Evolutionary conservation across 53 echinoderm and acorn worm species (phyloP).

Genomic region (Luidia sarsii): DNA sequence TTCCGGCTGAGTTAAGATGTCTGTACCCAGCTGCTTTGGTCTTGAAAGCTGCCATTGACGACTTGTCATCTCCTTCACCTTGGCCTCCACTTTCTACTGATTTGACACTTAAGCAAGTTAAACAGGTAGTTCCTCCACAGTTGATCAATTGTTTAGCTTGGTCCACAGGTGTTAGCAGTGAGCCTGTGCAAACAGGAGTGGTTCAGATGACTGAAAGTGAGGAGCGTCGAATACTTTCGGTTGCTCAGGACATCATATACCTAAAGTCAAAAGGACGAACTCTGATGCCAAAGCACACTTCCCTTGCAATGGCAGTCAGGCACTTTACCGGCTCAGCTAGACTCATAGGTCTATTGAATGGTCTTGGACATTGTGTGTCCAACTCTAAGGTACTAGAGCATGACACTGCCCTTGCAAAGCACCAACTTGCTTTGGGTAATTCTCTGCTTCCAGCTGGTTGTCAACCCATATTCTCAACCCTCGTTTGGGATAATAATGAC

Average conservation of each 20-base stretch:
- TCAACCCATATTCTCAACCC: too few relatives aligned
- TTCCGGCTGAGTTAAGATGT: neutral
- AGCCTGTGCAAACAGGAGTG: neutral
- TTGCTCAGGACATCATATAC: constrained; percentile 60
- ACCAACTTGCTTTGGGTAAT: too few relatives aligned
- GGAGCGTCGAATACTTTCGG: constrained; percentile 25
- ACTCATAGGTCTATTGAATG: constrained; percentile 71
- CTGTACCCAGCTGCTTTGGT: neutral
- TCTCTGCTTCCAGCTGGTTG: too few relatives aligned
- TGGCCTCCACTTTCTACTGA: constrained; percentile 1
- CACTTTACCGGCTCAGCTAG: constrained; percentile 73
- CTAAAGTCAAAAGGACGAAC: constrained; percentile 43
- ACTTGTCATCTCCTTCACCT: neutral
- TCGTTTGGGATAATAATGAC: too few relatives aligned
- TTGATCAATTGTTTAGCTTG: constrained; percentile 41
- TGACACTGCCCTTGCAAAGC: too few relatives aligned
- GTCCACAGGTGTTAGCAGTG: constrained; percentile 28
- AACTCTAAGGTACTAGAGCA: too few relatives aligned
- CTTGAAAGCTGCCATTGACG: neutral
- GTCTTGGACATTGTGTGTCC: constrained; percentile 74
- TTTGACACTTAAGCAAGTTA: neutral
- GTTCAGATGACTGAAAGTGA: constrained; percentile 20
- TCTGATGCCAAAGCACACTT: constrained; percentile 61
- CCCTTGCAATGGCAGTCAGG: constrained; percentile 69
- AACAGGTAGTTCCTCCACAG: too few relatives aligned